Percentiles rank a stretch among this genome's conserved stretches.
Evolutionary conservation across 2,888 invertebrate genomes (phyloP).

Genomic region (Orgyia antiqua): DNA sequence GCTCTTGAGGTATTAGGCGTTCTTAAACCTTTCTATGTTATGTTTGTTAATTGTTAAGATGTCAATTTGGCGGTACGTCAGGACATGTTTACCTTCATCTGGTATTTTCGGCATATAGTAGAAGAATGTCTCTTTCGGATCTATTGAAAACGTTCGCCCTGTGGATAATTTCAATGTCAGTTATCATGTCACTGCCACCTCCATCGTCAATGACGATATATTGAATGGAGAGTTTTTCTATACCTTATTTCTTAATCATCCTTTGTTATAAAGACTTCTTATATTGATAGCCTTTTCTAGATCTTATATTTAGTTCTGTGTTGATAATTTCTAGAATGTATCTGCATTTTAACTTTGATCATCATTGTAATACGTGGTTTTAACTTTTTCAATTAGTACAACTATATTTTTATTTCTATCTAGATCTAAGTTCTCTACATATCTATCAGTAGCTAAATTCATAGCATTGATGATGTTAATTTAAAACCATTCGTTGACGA

Average conservation of each 20-base stretch:
- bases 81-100: constrained; percentile 65
- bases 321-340: too few relatives aligned
- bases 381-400: too few relatives aligned
- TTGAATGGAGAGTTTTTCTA: neutral
- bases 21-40: constrained; percentile 69
- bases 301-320: too few relatives aligned
- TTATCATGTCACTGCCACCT: constrained; percentile 20
- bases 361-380: too few relatives aligned
- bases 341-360: too few relatives aligned
- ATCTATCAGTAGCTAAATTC: too few relatives aligned
- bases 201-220: neutral
- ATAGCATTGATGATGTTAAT: too few relatives aligned
- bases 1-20: constrained; percentile 64
- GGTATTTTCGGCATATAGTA: constrained; percentile 71
- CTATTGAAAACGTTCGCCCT: constrained; percentile 72
- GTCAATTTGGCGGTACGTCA: constrained; percentile 56
- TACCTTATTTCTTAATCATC: too few relatives aligned
- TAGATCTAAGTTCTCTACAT: too few relatives aligned
- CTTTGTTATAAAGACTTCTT: neutral
- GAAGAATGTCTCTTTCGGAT: constrained; percentile 66
- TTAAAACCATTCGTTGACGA: too few relatives aligned
- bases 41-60: constrained; percentile 64
- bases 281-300: too few relatives aligned
- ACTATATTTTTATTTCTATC: too few relatives aligned
- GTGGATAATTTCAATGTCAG: constrained; percentile 54